These are phyloP conservation scores for Chelonus formosanus DNA, from an alignment of 2,888 invertebrate species.

Conservation along the genomic window DNA sequence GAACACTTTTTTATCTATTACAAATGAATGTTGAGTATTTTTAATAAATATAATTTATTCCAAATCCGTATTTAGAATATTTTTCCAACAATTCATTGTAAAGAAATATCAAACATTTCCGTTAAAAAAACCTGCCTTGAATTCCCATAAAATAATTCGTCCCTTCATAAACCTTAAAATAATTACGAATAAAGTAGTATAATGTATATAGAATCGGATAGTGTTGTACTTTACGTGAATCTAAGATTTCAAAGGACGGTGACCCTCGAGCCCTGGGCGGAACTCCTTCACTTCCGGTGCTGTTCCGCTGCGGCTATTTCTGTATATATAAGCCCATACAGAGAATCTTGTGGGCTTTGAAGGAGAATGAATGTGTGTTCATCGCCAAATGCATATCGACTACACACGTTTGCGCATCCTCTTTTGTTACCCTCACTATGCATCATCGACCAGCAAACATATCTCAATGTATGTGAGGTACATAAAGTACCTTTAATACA, in stretches of 20 bases:
- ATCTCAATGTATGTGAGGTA: neutral
- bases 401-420: neutral
- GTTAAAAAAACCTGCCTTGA: too few relatives aligned
- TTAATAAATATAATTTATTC: too few relatives aligned
- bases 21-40: too few relatives aligned
- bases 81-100: too few relatives aligned
- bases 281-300: constrained; percentile 62
- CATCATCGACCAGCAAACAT: constrained; percentile 1
- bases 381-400: constrained; percentile 27
- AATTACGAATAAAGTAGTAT: neutral
- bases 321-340: constrained; percentile 39
- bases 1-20: too few relatives aligned
- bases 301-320: constrained; percentile 59
- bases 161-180: too few relatives aligned
- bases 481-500: too few relatives aligned
- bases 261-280: constrained; percentile 60
- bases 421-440: neutral
- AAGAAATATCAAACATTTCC: too few relatives aligned
- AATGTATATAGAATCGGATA: constrained; percentile 2
- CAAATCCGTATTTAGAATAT: too few relatives aligned
- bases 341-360: constrained; percentile 18
- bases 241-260: constrained; percentile 54
- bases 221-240: constrained; percentile 30
- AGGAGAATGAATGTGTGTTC: constrained; percentile 24
- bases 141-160: too few relatives aligned